Evolutionary conservation across 1,140 invertebrate genomes (phyloP).

Genomic region (Micrasema minimum): DNA sequence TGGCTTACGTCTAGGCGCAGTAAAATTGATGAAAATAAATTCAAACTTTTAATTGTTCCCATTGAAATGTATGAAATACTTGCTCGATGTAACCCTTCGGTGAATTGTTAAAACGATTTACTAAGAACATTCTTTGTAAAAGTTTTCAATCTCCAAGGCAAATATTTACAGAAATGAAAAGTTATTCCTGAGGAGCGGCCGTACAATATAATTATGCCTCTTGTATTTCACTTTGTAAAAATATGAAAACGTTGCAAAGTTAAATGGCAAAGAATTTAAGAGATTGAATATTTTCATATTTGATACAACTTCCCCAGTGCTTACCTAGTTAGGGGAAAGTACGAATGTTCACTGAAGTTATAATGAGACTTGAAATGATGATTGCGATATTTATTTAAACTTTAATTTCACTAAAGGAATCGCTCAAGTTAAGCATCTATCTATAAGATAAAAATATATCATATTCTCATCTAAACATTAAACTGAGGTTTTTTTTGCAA

Average conservation of each 20-base stretch:
- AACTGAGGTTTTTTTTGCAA: no score
- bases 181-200: slow-evolving; percentile 38
- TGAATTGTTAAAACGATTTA: slow-evolving; percentile 37
- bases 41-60: slow-evolving; percentile 52
- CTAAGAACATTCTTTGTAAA: slow-evolving; percentile 48
- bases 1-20: no score
- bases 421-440: no score
- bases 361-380: slow-evolving; percentile 27
- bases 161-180: slow-evolving; percentile 53
- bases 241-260: slow-evolving; percentile 40
- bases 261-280: slow-evolving; percentile 36
- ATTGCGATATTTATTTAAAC: slow-evolving; percentile 9
- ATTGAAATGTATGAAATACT: slow-evolving; percentile 39
- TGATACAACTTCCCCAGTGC: background rate
- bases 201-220: slow-evolving; percentile 49
- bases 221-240: slow-evolving; percentile 48
- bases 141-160: slow-evolving; percentile 52
- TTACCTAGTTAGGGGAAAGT: no score
- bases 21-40: slow-evolving; percentile 35
- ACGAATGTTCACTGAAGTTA: slow-evolving; percentile 12
- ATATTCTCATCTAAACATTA: no score
- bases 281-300: slow-evolving; percentile 28
- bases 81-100: slow-evolving; percentile 44
- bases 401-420: no score
- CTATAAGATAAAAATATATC: no score